These are phyloP conservation scores for Sminthurides aquaticus DNA, from an alignment of 2,888 invertebrate genomes.

Conservation along the genomic window DNA sequence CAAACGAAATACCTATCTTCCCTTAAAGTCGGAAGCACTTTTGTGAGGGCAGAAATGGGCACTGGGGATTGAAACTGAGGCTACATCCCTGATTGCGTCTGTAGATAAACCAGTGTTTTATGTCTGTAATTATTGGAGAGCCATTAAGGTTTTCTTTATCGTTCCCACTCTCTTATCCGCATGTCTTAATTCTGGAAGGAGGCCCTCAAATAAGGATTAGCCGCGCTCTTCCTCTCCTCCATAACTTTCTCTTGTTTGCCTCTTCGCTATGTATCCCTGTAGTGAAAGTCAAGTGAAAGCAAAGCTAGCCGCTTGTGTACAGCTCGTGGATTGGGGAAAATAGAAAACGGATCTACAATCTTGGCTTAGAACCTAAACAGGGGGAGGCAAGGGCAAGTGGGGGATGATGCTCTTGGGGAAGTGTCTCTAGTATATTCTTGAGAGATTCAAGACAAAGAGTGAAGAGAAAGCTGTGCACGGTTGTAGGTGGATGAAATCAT, in stretches of 20 bases:
- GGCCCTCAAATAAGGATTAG: not conserved
- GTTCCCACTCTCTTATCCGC: constrained; percentile 43
- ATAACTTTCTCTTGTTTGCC: no score
- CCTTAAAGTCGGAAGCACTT: no score
- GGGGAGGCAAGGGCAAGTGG: not conserved
- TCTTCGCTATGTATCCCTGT: no score
- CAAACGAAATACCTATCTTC: no score
- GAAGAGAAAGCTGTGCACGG: no score
- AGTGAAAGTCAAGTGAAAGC: no score
- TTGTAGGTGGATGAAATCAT: not conserved
- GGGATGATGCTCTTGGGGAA: not conserved
- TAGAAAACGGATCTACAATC: not conserved
- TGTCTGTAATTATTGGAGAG: constrained; percentile 44
- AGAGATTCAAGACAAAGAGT: not conserved
- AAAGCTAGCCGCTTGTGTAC: no score
- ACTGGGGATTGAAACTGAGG: not conserved
- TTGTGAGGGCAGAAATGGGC: no score
- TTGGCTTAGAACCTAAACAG: no score
- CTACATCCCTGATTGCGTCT: not conserved
- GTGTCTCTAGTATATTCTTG: not conserved
- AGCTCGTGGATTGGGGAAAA: not conserved
- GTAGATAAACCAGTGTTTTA: constrained; percentile 44
- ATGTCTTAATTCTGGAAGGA: constrained; percentile 36
- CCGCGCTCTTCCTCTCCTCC: not conserved
- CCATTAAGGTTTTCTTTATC: constrained; percentile 44